Percentiles rank a stretch among this genome's conserved stretches.
phyloP scores from a whole-genome alignment of 2,888 invertebrate species.

The Lithophane semibrunnea region DNA sequence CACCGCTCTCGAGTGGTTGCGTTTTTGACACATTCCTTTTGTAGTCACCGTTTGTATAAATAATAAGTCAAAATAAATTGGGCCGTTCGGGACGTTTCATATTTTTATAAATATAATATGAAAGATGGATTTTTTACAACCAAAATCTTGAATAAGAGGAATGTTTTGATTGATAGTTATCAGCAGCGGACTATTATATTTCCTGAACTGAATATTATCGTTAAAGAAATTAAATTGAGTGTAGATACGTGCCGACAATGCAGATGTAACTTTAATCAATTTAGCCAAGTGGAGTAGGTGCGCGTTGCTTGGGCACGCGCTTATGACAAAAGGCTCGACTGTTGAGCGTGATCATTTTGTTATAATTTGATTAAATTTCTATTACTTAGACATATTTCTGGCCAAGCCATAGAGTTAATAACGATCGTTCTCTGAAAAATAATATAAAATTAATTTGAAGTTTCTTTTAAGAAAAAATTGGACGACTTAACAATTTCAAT shows the following conservation, averaged over 20 bases:
- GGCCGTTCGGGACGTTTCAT: constrained; percentile 63
- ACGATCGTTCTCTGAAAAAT: not conserved
- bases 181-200: constrained; percentile 47
- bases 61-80: constrained; percentile 79
- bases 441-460: not conserved
- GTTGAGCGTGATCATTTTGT: constrained; percentile 81
- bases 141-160: constrained; percentile 27
- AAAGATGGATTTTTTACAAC: constrained; percentile 55
- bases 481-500: not conserved
- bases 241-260: constrained; percentile 73
- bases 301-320: constrained; percentile 80
- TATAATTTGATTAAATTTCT: constrained; percentile 87
- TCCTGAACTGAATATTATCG: constrained; percentile 42
- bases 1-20: constrained; percentile 76
- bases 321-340: constrained; percentile 77
- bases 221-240: constrained; percentile 64
- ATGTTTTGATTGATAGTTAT: constrained; percentile 58
- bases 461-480: not conserved
- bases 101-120: constrained; percentile 57
- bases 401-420: constrained; percentile 60
- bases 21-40: constrained; percentile 82
- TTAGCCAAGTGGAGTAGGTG: constrained; percentile 77
- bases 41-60: constrained; percentile 79
- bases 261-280: constrained; percentile 85
- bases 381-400: constrained; percentile 75